Base-by-base conservation (phyloP, 30 jellyfish, hydroid and myxozoan genomes). In the Mastigias papua region DNA sequence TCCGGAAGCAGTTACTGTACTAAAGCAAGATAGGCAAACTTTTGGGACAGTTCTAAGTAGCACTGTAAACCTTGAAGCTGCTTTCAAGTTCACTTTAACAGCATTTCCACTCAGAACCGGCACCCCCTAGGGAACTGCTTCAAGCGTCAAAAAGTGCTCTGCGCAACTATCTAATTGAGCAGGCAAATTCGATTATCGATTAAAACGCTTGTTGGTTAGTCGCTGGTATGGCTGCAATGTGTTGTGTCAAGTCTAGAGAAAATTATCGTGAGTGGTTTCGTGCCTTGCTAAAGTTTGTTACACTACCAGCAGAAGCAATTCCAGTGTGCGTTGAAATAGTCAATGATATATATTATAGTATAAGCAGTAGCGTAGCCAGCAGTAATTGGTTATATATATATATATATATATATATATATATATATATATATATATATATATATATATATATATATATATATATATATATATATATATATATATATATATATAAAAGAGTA, bases 21-120 rank as follows among this genome's bases (percentile, higher is more conserved):
- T 80, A 20, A 66, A 80, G 62, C 34, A 83, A 69, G 92, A 83
- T 83, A 11, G 92, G 33, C 92, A 82, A 82, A 76, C 92, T 25
- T 83, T 83, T 83, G 78, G 92, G 17, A 29, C 79, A 67, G 50
- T 67, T 67, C 48, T 67, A 8, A 67, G 50, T 25, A 23, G 37
- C 17, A 23, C 79, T 25, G 23, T 23, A 17, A 16, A 67, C 49
- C 37, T 67, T 33, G 75, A 63, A 63, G 27, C 75, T 20, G 75
- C 75, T 15, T 63, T 63, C 27, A 29, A 63, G 75, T 22, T 20
- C 27, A 29, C 26, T 9, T 34, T 63, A 10, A 63, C 75, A 9
- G 75, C n/a, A 63, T 29, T 63, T 11, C 75, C 75, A 63, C 27
- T 63, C 15, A 63, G 75, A 10, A 63, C 27, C 27, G 75, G 33